Percentiles rank a stretch among this genome's conserved stretches.
phyloP scores from a whole-genome alignment of 2,888 invertebrate species.

The Oegoconia quadripuncta region DNA sequence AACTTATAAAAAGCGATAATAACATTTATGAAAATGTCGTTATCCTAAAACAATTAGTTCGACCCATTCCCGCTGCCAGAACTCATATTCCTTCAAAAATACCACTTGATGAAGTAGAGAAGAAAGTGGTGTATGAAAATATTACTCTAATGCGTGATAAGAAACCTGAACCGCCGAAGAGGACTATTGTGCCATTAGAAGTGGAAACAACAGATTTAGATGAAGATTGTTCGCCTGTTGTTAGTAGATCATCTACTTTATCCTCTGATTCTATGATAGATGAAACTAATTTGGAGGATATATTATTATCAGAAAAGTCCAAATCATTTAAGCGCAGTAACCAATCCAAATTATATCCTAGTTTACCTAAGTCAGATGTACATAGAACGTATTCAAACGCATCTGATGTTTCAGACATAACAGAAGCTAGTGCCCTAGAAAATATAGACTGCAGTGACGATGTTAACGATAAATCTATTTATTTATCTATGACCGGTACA shows the following conservation, averaged over 20 bases:
- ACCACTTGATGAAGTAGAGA: slow-evolving; percentile 33
- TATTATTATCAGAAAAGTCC: slow-evolving; percentile 65
- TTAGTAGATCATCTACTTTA: slow-evolving; percentile 56
- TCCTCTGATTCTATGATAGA: slow-evolving; percentile 69
- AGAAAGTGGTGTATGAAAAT: slow-evolving; percentile 60
- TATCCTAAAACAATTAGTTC: slow-evolving; percentile 31
- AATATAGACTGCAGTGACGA: slow-evolving; percentile 68
- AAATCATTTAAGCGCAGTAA: slow-evolving; percentile 63
- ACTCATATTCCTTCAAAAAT: slow-evolving; percentile 51
- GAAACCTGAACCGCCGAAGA: slow-evolving; percentile 51
- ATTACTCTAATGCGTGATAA: slow-evolving; percentile 39
- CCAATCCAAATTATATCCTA: slow-evolving; percentile 29
- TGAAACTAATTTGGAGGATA: slow-evolving; percentile 70
- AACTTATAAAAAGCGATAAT: slow-evolving; percentile 25
- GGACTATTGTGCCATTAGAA: slow-evolving; percentile 35
- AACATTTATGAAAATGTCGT: slow-evolving; percentile 62
- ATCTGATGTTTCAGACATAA: slow-evolving; percentile 56
- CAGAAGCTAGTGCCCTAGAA: slow-evolving; percentile 68
- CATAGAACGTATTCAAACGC: slow-evolving; percentile 53
- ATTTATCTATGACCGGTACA: slow-evolving; percentile 65
- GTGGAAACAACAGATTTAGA: slow-evolving; percentile 32
- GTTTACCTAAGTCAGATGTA: slow-evolving; percentile 40
- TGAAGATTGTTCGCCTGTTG: slow-evolving; percentile 31
- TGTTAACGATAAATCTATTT: slow-evolving; percentile 43
- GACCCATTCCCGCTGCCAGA: slow-evolving; percentile 61